Conservation (phyloP, 1,140 invertebrate species). For the Oncopeltus fasciatus region DNA sequence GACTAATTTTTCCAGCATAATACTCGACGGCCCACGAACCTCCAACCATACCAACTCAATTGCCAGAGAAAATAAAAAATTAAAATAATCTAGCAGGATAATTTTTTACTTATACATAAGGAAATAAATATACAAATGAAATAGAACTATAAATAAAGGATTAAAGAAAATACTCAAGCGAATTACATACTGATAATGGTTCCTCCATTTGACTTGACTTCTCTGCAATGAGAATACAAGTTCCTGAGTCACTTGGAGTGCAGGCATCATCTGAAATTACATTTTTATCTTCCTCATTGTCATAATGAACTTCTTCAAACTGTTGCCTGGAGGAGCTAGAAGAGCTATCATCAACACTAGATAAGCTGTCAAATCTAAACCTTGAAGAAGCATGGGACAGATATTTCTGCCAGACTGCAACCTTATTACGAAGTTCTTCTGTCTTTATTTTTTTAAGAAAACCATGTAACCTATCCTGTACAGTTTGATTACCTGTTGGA, state of each 20-base stretch:
- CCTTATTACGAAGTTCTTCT: slow-evolving; percentile 8
- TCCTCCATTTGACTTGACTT: background rate
- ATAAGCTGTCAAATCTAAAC: slow-evolving; percentile 8
- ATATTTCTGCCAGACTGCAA: slow-evolving; percentile 14
- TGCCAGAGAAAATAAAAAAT: too few relatives aligned
- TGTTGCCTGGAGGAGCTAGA: background rate
- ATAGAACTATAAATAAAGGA: too few relatives aligned
- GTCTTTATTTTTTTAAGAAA: slow-evolving; percentile 13
- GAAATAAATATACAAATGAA: too few relatives aligned
- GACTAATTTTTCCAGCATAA: too few relatives aligned
- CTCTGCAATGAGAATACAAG: background rate
- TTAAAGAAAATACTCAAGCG: too few relatives aligned
- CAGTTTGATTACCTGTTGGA: slow-evolving; percentile 2
- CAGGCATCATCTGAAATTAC: background rate
- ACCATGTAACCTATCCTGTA: slow-evolving; percentile 10
- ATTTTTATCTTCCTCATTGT: background rate
- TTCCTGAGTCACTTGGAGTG: slow-evolving; percentile 5
- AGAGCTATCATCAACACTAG: background rate
- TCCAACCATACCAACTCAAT: too few relatives aligned
- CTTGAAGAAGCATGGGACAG: slow-evolving; percentile 10
- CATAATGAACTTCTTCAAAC: background rate
- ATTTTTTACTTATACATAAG: too few relatives aligned
- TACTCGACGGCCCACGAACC: too few relatives aligned
- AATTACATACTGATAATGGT: background rate
- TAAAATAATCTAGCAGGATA: too few relatives aligned